Evolutionary conservation across 2,797 vertebrate genomes (phyloP).

Genomic region (Myotis daubentonii): DNA sequence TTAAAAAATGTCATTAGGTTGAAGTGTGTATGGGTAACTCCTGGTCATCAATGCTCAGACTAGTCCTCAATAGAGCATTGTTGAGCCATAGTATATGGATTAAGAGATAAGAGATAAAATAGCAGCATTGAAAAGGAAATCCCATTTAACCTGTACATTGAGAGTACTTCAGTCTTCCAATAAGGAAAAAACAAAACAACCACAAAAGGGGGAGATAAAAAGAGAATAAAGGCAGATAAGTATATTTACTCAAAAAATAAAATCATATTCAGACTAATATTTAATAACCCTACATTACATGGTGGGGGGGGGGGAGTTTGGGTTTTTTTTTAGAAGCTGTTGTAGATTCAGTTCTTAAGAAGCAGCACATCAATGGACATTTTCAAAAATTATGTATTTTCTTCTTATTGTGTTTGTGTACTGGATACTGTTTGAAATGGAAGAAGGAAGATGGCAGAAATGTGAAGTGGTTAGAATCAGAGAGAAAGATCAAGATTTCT

Average conservation of each 20-base stretch:
- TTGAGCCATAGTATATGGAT: background rate
- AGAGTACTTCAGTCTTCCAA: background rate
- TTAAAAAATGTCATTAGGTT: background rate
- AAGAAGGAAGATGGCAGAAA: background rate
- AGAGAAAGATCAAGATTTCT: background rate
- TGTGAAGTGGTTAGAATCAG: background rate
- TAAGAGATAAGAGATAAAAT: background rate
- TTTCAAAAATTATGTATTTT: background rate
- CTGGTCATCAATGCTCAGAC: background rate
- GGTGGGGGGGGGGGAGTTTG: background rate
- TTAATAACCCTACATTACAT: background rate
- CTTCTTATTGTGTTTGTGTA: slow-evolving; percentile 24
- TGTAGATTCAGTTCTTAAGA: background rate
- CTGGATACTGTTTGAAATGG: background rate
- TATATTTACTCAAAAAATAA: background rate
- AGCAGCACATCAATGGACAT: background rate
- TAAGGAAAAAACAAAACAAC: background rate
- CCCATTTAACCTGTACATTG: background rate
- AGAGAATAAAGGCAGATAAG: background rate
- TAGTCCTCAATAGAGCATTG: background rate
- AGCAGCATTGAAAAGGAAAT: background rate
- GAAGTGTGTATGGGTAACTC: background rate
- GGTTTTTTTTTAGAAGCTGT: background rate
- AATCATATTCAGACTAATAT: slow-evolving; percentile 14
- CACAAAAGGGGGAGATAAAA: background rate